Conservation (phyloP, 1,140 invertebrate species). For the Leucophenga varia region DNA sequence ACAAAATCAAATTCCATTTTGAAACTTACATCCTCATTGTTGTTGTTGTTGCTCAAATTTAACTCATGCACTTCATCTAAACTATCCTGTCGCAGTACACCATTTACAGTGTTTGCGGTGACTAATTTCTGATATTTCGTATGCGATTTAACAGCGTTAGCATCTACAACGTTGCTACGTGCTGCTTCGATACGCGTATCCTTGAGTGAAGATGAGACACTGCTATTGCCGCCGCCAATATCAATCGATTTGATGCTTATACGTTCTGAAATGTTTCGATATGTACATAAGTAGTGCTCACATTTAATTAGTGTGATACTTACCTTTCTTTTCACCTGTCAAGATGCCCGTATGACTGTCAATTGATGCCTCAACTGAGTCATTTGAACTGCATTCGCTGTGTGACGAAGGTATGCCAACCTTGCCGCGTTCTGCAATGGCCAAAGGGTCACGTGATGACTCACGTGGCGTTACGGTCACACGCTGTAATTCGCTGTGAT, state of each 20-base stretch:
- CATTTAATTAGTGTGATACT: conserved; percentile 14
- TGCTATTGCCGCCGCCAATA: conserved; percentile 1
- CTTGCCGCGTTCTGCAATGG: conserved; percentile 52
- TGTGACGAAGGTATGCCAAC: conserved; percentile 54
- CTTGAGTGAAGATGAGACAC: conserved; percentile 20
- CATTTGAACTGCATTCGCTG: conserved; percentile 56
- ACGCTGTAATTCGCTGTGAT: conserved; percentile 42
- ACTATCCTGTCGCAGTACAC: conserved; percentile 22
- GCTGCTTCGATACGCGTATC: no score
- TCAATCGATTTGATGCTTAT: no score
- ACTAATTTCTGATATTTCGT: conserved; percentile 17
- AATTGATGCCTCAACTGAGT: conserved; percentile 49
- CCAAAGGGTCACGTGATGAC: conserved; percentile 42
- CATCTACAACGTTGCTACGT: conserved; percentile 4
- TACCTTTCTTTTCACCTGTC: conserved; percentile 55
- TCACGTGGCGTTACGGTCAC: conserved; percentile 38
- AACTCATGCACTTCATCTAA: conserved; percentile 41
- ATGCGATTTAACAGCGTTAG: conserved; percentile 7
- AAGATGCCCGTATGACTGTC: conserved; percentile 51
- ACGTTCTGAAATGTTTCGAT: background rate
- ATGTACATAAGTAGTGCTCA: background rate
- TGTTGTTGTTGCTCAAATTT: conserved; percentile 30
- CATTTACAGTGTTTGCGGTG: background rate
- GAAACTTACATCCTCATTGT: conserved; percentile 58
- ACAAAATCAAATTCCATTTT: conserved; percentile 20